Conservation (phyloP, 53 echinoderm and acorn worm species). For the Echinarachnius parma region DNA sequence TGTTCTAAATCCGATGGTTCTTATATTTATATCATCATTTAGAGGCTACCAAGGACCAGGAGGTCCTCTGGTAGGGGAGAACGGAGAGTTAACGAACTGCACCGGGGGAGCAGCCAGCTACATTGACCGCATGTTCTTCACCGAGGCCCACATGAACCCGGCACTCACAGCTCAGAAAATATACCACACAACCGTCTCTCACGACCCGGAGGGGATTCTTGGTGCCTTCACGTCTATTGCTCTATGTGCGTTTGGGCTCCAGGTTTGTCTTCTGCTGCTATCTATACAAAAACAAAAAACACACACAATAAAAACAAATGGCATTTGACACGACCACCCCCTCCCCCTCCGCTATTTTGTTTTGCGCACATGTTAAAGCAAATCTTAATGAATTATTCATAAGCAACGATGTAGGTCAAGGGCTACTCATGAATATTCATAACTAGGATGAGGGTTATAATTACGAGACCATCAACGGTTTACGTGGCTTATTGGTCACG, state of each 20-base stretch:
- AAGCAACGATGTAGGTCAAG: too few relatives aligned
- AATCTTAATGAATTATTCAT: too few relatives aligned
- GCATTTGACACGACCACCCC: neutral
- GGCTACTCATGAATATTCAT: too few relatives aligned
- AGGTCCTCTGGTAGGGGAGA: constrained; percentile 56
- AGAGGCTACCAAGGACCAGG: constrained; percentile 81
- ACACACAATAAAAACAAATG: neutral
- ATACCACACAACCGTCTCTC: constrained; percentile 48
- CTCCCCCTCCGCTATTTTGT: neutral
- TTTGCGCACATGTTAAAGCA: too few relatives aligned
- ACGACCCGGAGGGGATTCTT: constrained; percentile 80
- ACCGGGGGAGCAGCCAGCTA: constrained; percentile 74
- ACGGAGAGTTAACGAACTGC: constrained; percentile 51
- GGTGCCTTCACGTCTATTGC: constrained; percentile 67
- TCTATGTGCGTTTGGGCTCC: constrained; percentile 64
- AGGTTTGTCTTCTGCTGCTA: too few relatives aligned
- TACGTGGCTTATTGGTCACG: too few relatives aligned
- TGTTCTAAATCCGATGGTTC: too few relatives aligned
- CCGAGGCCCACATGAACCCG: constrained; percentile 55
- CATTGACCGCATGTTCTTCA: constrained; percentile 68
- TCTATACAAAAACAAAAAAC: too few relatives aligned
- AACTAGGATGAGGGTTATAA: too few relatives aligned
- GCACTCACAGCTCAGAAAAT: constrained; percentile 30
- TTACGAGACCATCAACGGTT: too few relatives aligned
- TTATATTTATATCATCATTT: too few relatives aligned